Base-by-base conservation (phyloP, 2,797 vertebrate species). In the Karalla daura region DNA sequence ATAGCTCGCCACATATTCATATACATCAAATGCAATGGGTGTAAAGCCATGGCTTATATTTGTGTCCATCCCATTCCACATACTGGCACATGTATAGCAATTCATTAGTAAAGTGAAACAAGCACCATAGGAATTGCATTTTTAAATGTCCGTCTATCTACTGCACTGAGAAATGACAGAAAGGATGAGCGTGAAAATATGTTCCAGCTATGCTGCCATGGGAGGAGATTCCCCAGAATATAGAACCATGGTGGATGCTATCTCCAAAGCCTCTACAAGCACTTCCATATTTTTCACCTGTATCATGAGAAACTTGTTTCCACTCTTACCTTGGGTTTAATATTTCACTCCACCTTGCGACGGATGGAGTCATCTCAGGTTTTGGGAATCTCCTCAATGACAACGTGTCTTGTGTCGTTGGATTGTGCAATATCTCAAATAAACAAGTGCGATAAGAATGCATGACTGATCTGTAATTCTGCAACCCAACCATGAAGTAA, bases 401-500 rank as follows among this genome's bases (percentile, higher is more conserved):
- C 37, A 55, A 20, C 47, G 24, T n/a, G n/a, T 46, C 54, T 54
- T 39, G 35, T 72, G 33, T n/a, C 68, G 62, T 55, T 70, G 63
- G 14, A 17, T 76, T 72, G 51, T n/a, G 10, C 18, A 78, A 50
- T 17, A 66, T 46, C 23, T 35, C 11, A 51, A 60, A 65, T 52
- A 75, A 71, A 66, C 30, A 52, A 18, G 27, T 61, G 41, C 37
- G 53, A 58, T 55, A 33, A 72, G 5, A 58, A 39, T 63, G 36
- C 52, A 25, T 65, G 51, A 76, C 32, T 63, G 1, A 13, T 56
- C 30, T 62, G 37, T 58, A 51, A 55, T 64, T 49, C 20, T 63
- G 21, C 76, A 66, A 80, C 59, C 79, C 76, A 35, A 7, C 49
- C 24, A 9, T 55, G n/a, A 53, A 53, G 9, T 68, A 43, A 55